Conservation (phyloP, 1,140 invertebrate species). For the Oncopodura yosiiana region DNA sequence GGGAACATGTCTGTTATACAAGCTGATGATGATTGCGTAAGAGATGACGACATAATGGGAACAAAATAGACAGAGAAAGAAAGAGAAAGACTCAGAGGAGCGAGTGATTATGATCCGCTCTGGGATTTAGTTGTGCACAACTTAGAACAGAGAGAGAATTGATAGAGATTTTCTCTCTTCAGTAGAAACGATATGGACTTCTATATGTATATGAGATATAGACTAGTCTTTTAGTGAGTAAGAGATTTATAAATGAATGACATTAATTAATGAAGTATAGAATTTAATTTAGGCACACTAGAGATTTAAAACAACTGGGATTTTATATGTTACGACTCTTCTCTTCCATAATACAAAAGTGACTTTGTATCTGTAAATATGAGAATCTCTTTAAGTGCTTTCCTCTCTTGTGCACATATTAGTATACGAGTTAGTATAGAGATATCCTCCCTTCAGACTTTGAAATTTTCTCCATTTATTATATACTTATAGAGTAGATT, state of each 20-base stretch:
- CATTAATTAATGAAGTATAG: slow-evolving; percentile 35
- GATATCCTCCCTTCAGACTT: no score
- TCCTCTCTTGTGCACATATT: slow-evolving; percentile 14
- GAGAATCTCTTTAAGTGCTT: no score
- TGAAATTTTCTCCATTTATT: no score
- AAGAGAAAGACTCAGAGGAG: slow-evolving; percentile 5
- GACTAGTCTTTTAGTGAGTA: not conserved
- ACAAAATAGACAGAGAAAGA: slow-evolving; percentile 5
- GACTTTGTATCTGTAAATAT: no score
- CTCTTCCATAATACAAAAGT: no score
- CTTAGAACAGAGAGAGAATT: no score
- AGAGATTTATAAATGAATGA: slow-evolving; percentile 26
- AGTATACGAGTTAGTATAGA: no score
- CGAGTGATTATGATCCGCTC: slow-evolving; percentile 32
- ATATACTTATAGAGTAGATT: no score
- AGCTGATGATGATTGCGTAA: not conserved
- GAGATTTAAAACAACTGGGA: slow-evolving; percentile 33
- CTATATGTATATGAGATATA: no score
- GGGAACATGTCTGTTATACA: not conserved
- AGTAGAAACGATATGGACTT: no score
- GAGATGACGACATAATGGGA: no score
- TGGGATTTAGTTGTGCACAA: slow-evolving; percentile 16
- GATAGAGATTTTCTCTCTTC: no score
- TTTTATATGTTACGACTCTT: slow-evolving; percentile 30
- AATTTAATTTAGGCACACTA: slow-evolving; percentile 33